These are phyloP conservation scores for Idaea aversata DNA, from an alignment of 2,888 invertebrate species.

Conservation along the genomic window DNA sequence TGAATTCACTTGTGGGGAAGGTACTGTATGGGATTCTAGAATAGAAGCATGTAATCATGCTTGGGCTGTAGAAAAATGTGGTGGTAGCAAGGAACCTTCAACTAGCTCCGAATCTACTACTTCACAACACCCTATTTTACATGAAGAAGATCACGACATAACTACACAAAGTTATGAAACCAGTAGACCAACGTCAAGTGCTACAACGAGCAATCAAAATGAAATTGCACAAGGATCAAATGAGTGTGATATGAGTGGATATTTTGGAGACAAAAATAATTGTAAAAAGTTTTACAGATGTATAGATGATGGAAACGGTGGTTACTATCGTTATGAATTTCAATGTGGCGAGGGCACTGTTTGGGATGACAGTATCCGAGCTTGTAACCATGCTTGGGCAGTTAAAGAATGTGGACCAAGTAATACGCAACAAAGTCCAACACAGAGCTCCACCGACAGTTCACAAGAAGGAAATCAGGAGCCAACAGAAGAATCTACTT, in stretches of 20 bases:
- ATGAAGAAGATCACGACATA: conserved; percentile 21
- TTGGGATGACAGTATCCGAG: conserved; percentile 85
- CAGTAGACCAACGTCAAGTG: conserved; percentile 19
- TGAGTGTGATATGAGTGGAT: conserved; percentile 74
- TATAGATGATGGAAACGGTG: conserved; percentile 81
- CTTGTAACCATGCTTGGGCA: conserved; percentile 84
- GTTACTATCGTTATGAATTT: conserved; percentile 84
- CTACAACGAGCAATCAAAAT: conserved; percentile 23
- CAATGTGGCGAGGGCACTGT: conserved; percentile 87
- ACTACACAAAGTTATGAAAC: conserved; percentile 18
- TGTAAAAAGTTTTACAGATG: conserved; percentile 90
- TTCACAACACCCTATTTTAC: conserved; percentile 6
- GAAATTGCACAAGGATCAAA: conserved; percentile 9
- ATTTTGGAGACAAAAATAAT: conserved; percentile 83
- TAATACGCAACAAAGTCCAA: conserved; percentile 14
- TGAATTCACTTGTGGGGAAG: conserved; percentile 79
- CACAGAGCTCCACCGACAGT: conserved; percentile 9
- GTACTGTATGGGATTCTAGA: conserved; percentile 81
- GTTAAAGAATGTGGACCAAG: conserved; percentile 57
- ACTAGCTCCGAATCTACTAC: not conserved
- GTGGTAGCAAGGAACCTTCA: not conserved
- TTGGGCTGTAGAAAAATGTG: conserved; percentile 4
- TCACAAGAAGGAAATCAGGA: not conserved
- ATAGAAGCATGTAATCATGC: conserved; percentile 70
- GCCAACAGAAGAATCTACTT: conserved; percentile 4